phyloP scores from a whole-genome alignment of 2,113 vertebrate genomes.

The Merops nubicus region DNA sequence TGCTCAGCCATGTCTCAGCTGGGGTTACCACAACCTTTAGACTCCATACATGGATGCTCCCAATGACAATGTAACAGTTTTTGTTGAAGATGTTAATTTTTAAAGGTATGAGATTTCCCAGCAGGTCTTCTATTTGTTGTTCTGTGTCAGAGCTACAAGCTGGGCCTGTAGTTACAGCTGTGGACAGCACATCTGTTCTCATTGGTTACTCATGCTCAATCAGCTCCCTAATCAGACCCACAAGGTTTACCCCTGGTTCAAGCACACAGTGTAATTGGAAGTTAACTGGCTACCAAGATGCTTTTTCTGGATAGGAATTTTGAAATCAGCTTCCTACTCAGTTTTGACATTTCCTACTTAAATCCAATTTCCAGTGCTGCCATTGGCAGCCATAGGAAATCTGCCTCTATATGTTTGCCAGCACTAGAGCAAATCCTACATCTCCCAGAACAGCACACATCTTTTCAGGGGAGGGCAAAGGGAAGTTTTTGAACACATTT shows the following conservation, averaged over 20 bases:
- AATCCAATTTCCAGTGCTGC: not conserved
- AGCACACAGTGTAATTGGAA: not conserved
- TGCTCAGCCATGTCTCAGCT: not conserved
- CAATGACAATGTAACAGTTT: not conserved
- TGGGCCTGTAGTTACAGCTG: not conserved
- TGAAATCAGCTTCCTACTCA: not conserved
- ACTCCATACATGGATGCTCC: not conserved
- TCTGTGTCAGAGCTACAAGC: not conserved
- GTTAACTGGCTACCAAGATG: not conserved
- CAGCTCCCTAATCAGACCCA: not conserved
- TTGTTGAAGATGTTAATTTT: not conserved
- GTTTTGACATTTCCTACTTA: not conserved
- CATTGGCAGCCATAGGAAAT: not conserved
- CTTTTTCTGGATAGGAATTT: not conserved
- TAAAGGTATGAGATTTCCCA: not conserved
- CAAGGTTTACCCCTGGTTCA: not conserved
- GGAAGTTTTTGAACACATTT: not conserved
- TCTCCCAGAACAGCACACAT: not conserved
- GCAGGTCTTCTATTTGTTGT: not conserved
- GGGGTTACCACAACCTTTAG: not conserved
- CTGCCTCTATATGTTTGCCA: not conserved
- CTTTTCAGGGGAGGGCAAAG: accelerated
- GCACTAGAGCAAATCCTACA: not conserved
- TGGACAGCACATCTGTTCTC: not conserved
- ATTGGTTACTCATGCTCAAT: not conserved